These are phyloP conservation scores for Anguilla pacifica DNA, from an alignment of 2,797 vertebrate species.

Conservation along the genomic window DNA sequence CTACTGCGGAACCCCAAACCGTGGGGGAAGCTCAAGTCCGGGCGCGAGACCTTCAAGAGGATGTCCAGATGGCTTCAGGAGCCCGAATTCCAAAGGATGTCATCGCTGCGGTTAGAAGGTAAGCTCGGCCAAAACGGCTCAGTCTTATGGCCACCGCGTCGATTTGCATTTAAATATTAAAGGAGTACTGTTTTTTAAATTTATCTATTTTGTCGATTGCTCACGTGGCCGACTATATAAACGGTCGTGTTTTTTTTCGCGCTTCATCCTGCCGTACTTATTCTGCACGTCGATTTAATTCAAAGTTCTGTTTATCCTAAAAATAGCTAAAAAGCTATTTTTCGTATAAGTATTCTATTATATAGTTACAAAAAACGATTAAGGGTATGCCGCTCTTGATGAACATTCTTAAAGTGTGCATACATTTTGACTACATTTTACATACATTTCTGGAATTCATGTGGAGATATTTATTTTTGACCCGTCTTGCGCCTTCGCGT, in stretches of 20 bases:
- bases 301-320: too few species aligned
- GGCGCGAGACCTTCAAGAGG: slow-evolving; percentile 85
- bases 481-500: too few species aligned
- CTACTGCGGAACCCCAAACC: slow-evolving; percentile 86
- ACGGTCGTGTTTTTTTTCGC: not conserved
- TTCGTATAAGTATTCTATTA: not conserved
- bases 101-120: slow-evolving; percentile 84
- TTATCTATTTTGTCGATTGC: not conserved
- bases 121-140: slow-evolving; percentile 51
- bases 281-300: not conserved
- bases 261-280: not conserved
- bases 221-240: not conserved
- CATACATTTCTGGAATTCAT: not conserved
- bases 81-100: slow-evolving; percentile 85
- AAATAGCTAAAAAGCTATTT: too few species aligned
- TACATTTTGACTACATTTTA: not conserved
- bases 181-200: not conserved
- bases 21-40: slow-evolving; percentile 86
- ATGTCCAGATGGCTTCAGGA: slow-evolving; percentile 87
- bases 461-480: not conserved
- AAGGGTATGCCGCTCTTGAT: not conserved
- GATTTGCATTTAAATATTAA: not conserved
- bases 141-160: not conserved
- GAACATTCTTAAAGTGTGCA: not conserved
- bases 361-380: not conserved